A percentile compares a stretch with the other conserved stretches of the same genome.
phyloP scores from a whole-genome alignment of 2,797 vertebrate species.

The Zenarchopterus dispar region DNA sequence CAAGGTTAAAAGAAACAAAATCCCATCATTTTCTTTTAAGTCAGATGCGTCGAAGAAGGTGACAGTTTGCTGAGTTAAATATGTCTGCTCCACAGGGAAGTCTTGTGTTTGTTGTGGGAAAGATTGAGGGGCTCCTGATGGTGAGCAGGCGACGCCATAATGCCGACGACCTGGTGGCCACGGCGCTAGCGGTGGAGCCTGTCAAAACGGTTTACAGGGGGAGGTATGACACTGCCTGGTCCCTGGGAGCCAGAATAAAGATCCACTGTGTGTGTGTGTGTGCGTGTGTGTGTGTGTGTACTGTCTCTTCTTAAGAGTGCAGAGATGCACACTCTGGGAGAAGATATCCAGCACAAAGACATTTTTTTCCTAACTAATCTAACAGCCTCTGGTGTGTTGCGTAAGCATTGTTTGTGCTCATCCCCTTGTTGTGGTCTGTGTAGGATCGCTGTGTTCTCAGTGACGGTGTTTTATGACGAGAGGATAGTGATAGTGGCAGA shows the following conservation, averaged over 20 bases:
- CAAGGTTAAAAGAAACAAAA: too few relatives aligned
- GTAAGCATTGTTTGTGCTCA: slow-evolving; percentile 6
- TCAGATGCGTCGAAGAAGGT: too few relatives aligned
- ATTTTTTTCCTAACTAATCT: background rate
- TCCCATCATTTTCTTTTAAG: too few relatives aligned
- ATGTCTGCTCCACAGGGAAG: slow-evolving; percentile 85
- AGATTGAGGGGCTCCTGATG: slow-evolving; percentile 91
- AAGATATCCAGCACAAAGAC: background rate
- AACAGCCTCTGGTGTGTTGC: background rate
- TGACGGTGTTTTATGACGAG: slow-evolving; percentile 97
- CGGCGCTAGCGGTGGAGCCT: slow-evolving; percentile 93
- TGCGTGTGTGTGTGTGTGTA: background rate
- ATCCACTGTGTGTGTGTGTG: background rate
- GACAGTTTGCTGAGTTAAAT: slow-evolving; percentile 4
- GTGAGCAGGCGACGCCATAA: slow-evolving; percentile 95
- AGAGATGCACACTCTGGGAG: background rate
- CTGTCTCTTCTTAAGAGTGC: background rate
- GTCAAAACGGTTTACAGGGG: slow-evolving; percentile 97
- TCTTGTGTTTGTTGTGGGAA: slow-evolving; percentile 96
- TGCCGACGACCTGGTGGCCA: slow-evolving; percentile 95
- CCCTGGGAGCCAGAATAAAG: background rate
- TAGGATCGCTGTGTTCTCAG: slow-evolving; percentile 97
- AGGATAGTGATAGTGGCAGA: slow-evolving; percentile 96
- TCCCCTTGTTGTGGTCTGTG: slow-evolving; percentile 5
- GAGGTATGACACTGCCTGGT: slow-evolving; percentile 80